Base-by-base conservation (phyloP, 2,113 vertebrate genomes). In the Zosterops pallidus region DNA sequence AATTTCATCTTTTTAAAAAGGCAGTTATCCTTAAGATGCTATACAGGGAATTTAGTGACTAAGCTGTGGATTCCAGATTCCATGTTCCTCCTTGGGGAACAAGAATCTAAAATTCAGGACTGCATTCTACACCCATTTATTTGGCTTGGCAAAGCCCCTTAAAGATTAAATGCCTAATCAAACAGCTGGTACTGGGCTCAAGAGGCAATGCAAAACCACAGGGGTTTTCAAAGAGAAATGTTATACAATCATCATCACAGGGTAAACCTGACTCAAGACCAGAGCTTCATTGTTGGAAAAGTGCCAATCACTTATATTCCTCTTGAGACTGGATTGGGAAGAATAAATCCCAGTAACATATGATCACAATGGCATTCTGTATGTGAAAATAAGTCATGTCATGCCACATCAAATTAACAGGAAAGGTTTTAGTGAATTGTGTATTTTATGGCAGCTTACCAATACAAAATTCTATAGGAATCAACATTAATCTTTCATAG, bases 381-480 rank as follows among this genome's bases (percentile, higher is more conserved):
- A 60, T 53, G 53, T 76, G 24, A 69, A 35, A 89, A 14, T 81
- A 91, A 89, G 26, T 91, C 80, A 64, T 31, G 28, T 78, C 72
- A 56, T 24, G 28, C 25, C 74, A 82, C 42, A 86, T 12, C n/a
- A 91, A 71, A 94, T 89, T 91, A 95, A 78, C 16, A 79, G 44
- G 33, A 96, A 92, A 76, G 53, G 15, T 72, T 88, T 83, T 35
- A 91, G 28, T 39, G 56, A 93, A 89, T 35, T 71, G 12, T 47
- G 35, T 69, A 53, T 62, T 82, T 81, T 50, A 85, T 76, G 55
- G 67, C 49, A 95, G 42, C 23, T 87, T 85, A 69, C 26, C 79
- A 95, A 91, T 52, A 83, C 14, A 82, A 91, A 89, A 90, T 80
- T 62, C 62, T 85, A 74, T 21, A 79, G 49, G 60, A 92, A 83